Conservation (phyloP, 1,140 invertebrate genomes). For the Adelges cooleyi region DNA sequence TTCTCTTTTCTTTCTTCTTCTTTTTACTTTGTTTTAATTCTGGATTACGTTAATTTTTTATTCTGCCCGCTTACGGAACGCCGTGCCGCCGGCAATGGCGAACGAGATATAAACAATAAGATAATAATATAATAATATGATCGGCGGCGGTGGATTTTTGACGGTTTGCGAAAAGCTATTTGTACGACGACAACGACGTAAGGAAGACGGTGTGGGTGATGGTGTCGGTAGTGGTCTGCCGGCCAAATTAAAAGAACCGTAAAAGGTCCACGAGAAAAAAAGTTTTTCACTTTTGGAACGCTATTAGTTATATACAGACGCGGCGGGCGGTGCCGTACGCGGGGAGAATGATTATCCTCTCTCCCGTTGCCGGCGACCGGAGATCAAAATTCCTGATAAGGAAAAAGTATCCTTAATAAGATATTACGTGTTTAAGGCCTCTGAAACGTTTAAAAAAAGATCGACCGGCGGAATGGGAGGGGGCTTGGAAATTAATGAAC, state of each 20-base stretch:
- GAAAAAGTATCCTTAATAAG: conserved; percentile 2
- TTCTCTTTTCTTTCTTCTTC: no score
- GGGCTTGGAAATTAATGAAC: not conserved
- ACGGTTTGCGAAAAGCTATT: not conserved
- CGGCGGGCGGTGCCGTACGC: not conserved
- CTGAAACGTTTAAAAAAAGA: not conserved
- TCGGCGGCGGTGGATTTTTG: not conserved
- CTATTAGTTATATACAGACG: not conserved
- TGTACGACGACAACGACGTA: no score
- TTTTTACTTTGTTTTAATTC: no score
- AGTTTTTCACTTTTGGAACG: conserved; percentile 17
- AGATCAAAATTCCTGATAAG: not conserved
- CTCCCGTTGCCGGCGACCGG: not conserved
- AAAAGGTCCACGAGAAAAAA: not conserved
- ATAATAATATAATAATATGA: no score
- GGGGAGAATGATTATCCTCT: not conserved
- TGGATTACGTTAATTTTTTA: no score
- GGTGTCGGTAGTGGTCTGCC: no score
- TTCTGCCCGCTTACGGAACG: no score
- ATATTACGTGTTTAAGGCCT: not conserved
- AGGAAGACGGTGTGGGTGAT: no score
- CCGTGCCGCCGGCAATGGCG: no score
- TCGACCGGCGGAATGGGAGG: not conserved
- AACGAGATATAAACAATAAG: no score
- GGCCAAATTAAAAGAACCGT: conserved; percentile 1